phyloP scores from a whole-genome alignment of 2,113 vertebrate genomes.

The Eudyptes chrysolophus region DNA sequence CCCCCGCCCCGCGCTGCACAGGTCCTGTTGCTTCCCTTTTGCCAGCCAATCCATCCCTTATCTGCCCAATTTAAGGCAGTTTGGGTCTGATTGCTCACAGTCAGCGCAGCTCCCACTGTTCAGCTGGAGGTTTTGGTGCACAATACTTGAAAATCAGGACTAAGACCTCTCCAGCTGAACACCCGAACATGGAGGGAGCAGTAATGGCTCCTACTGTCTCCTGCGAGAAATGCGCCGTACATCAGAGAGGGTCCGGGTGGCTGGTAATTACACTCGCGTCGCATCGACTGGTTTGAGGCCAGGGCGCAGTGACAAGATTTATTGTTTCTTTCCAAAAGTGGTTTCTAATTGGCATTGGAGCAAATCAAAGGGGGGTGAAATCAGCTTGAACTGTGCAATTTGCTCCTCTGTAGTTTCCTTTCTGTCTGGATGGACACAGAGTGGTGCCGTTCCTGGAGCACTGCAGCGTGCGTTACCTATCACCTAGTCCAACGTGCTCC shows the following conservation, averaged over 20 bases:
- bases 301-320: rapidly evolving
- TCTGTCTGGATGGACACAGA: not conserved
- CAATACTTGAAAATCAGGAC: not conserved
- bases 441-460: rapidly evolving
- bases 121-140: not conserved
- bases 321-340: not conserved
- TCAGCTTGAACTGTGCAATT: not conserved
- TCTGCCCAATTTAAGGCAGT: not conserved
- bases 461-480: not conserved
- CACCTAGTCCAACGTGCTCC: rapidly evolving
- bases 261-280: not conserved
- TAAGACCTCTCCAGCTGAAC: not conserved
- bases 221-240: not conserved
- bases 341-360: not conserved
- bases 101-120: not conserved
- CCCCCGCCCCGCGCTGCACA: not conserved
- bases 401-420: not conserved
- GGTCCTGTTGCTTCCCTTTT: not conserved
- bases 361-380: not conserved
- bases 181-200: rapidly evolving
- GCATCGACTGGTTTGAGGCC: not conserved
- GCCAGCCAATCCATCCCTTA: not conserved
- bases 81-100: not conserved
- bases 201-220: rapidly evolving
- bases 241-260: rapidly evolving